Evolutionary conservation across 2,113 vertebrate genomes (phyloP).

Genomic region (Clarias macrocephalus): DNA sequence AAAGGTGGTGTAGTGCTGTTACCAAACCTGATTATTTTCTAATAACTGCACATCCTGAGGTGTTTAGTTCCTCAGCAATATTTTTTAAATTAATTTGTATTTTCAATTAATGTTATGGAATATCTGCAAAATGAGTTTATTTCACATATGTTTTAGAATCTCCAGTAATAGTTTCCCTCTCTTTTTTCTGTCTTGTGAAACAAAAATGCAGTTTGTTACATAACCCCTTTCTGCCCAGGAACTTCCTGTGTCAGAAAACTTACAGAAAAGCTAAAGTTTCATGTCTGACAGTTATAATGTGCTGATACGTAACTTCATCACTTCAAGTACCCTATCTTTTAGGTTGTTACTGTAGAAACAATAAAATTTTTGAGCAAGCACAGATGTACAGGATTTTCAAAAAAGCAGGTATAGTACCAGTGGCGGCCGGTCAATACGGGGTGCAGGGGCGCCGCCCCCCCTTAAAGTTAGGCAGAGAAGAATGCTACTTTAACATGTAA

Average conservation of each 20-base stretch:
- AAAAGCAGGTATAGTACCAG: no score
- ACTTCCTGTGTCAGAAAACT: background rate
- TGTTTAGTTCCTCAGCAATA: background rate
- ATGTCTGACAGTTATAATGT: background rate
- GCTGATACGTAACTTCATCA: no score
- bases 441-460: no score
- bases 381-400: background rate
- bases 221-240: background rate
- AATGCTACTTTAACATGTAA: no score
- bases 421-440: no score
- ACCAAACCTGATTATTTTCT: background rate
- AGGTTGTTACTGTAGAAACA: background rate
- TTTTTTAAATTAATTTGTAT: background rate
- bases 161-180: background rate
- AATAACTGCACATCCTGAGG: background rate
- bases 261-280: background rate
- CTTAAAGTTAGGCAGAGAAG: no score
- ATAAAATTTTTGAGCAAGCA: background rate
- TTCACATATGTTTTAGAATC: background rate
- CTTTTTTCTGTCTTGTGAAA: background rate
- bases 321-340: background rate
- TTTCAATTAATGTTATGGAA: background rate
- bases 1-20: background rate
- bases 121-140: background rate
- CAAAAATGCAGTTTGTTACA: background rate